Evolutionary conservation across 1,140 invertebrate genomes (phyloP).

Genomic region (Drosophila lacertosa): DNA sequence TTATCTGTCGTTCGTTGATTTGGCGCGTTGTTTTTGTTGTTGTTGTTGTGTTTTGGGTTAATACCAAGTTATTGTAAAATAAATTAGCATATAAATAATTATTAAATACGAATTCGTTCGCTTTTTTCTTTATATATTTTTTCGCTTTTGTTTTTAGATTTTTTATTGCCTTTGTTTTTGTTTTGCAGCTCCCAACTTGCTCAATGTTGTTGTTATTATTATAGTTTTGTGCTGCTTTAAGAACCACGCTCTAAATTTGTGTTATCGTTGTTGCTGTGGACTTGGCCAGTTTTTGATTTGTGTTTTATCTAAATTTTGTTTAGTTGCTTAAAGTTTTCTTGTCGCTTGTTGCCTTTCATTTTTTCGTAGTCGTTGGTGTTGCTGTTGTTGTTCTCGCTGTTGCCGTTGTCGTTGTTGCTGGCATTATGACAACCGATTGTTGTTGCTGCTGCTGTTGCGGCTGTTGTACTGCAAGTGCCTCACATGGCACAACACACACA

Average conservation of each 20-base stretch:
- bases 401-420: slow-evolving; percentile 31
- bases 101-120: slow-evolving; percentile 51
- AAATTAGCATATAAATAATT: slow-evolving; percentile 74
- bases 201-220: slow-evolving; percentile 18
- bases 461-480: slow-evolving; percentile 39
- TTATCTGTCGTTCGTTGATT: slow-evolving; percentile 19
- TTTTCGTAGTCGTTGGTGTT: slow-evolving; percentile 45
- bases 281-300: slow-evolving; percentile 31
- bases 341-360: slow-evolving; percentile 64
- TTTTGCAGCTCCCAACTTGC: neutral
- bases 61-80: slow-evolving; percentile 76
- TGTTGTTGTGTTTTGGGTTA: slow-evolving; percentile 64
- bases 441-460: slow-evolving; percentile 23
- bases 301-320: slow-evolving; percentile 61
- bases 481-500: slow-evolving; percentile 38
- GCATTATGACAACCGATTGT: slow-evolving; percentile 46
- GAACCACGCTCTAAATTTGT: slow-evolving; percentile 37
- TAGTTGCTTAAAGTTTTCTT: slow-evolving; percentile 60
- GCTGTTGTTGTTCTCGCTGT: slow-evolving; percentile 13
- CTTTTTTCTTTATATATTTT: slow-evolving; percentile 10
- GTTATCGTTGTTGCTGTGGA: slow-evolving; percentile 15
- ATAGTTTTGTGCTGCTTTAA: slow-evolving; percentile 25
- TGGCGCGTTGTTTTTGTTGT: slow-evolving; percentile 50
- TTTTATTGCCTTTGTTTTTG: slow-evolving; percentile 2
- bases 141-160: neutral